These are phyloP conservation scores for Holothuria leucospilota DNA, from an alignment of 53 echinoderm and acorn worm genomes.

Conservation along the genomic window DNA sequence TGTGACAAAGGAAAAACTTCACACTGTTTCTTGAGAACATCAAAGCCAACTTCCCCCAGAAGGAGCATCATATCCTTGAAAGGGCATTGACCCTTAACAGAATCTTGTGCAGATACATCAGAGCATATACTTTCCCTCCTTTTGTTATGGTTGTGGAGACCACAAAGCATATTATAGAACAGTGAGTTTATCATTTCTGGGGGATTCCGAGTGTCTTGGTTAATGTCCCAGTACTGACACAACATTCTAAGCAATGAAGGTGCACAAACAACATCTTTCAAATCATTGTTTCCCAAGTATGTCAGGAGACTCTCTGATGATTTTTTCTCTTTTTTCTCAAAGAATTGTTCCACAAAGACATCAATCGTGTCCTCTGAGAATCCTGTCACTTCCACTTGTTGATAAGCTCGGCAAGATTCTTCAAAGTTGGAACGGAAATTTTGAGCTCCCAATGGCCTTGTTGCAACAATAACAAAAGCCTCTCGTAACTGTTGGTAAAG, in stretches of 20 bases:
- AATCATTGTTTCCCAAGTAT: conserved; percentile 17
- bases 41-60: neutral
- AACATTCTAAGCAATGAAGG: conserved; percentile 17
- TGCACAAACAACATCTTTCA: conserved; percentile 11
- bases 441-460: conserved; percentile 4
- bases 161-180: conserved; percentile 11
- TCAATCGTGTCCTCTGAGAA: conserved; percentile 5
- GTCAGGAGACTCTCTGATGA: conserved; percentile 14
- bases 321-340: conserved; percentile 11
- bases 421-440: neutral
- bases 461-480: conserved; percentile 14
- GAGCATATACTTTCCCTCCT: no score
- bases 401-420: neutral
- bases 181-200: neutral
- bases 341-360: neutral
- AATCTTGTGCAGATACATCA: no score
- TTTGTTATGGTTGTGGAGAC: neutral
- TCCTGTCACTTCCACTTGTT: conserved; percentile 26
- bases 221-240: conserved; percentile 20
- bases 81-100: neutral
- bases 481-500: neutral
- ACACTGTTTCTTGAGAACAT: neutral
- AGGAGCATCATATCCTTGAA: neutral
- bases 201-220: neutral
- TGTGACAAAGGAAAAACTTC: neutral